Evolutionary conservation across 2,797 vertebrate species (phyloP), one percentile per base, ranked within the genome.

Genomic region (Enteromius paludinosus): DNA sequence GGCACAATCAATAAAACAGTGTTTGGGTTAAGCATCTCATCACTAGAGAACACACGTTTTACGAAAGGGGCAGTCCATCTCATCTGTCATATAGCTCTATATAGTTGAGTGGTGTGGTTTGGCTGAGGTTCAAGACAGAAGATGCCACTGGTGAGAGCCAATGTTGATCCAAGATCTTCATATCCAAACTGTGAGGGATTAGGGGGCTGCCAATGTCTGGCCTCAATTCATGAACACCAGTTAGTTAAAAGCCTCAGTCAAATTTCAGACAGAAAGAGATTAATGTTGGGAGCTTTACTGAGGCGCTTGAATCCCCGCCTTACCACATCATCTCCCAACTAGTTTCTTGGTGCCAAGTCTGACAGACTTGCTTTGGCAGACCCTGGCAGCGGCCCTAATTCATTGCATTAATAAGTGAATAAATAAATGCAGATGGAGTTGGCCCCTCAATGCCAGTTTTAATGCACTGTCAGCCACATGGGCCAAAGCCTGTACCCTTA

Each of bases 401-500:
- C 91, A 88, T 89, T 49, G 88, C 88, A 90, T 88, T 90, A 93
- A 92, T 87, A 90, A 92, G 80, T 89, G 84, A 90, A 93, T 90
- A 89, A 90, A 92, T 91, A 90, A 90, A 92, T 91, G 88, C 90
- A 91, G 87, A 94, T 91, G 88, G 88, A 89, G 84, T 89, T 86
- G 83, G 83, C 85, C 87, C 84, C 73, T 68, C 83, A 83, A 84
- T 82, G 78, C 82, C 83, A 71, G 82, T 87, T 87, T 86, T 89
- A 89, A 74, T 88, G 85, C 86, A 85, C 70, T 88, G 83, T 80
- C 79, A 33, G 47, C 33, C 68, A 66, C 45, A 47, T 14, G 41
- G 83, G 83, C 76, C 76, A 80, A 52, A 64, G 56, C 35, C 61
- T 2, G 1, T 65, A 72, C 30, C 70, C 61, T 28, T 52, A 35